Evolutionary conservation across 92 coral and sea anemone species (phyloP).

Genomic region (Chrysogorgia sp.): DNA sequence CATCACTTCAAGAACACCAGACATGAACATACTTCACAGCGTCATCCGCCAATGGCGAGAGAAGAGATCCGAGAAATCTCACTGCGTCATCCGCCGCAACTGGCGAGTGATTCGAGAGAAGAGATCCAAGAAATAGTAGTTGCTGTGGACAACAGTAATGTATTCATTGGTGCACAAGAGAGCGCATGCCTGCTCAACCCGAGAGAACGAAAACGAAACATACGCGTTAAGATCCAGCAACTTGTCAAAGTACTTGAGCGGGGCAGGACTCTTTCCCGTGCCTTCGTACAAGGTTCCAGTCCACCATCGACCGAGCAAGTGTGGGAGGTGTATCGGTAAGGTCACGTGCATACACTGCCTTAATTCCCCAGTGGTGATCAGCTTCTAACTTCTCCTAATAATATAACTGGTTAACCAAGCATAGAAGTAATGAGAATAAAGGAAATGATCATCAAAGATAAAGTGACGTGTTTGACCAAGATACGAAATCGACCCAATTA

Average conservation of each 20-base stretch:
- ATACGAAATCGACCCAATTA: too few relatives aligned
- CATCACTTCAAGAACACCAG: not conserved
- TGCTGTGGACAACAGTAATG: slow-evolving; percentile 93
- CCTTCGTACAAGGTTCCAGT: slow-evolving; percentile 93
- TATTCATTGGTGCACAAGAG: slow-evolving; percentile 97
- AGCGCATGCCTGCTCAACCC: slow-evolving; percentile 78
- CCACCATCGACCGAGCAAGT: slow-evolving; percentile 97
- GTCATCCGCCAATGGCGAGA: not conserved
- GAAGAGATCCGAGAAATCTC: too few relatives aligned
- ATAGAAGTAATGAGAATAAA: too few relatives aligned
- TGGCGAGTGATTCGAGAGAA: not conserved
- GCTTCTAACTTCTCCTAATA: too few relatives aligned
- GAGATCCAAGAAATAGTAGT: slow-evolving; percentile 64
- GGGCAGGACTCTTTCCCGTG: slow-evolving; percentile 70
- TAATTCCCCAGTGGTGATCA: too few relatives aligned
- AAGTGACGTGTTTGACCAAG: too few relatives aligned
- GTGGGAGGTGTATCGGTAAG: slow-evolving; percentile 96
- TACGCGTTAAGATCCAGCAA: slow-evolving; percentile 92
- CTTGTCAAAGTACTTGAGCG: slow-evolving; percentile 84
- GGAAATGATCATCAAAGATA: too few relatives aligned
- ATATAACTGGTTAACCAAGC: too few relatives aligned
- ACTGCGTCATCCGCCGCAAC: not conserved
- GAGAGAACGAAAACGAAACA: slow-evolving; percentile 79
- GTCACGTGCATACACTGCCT: too few relatives aligned
- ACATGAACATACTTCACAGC: not conserved